A percentile compares a stretch with the other conserved stretches of the same genome.
phyloP scores from a whole-genome alignment of 1,140 invertebrate genomes.

The Drosophila sulfurigaster region DNA sequence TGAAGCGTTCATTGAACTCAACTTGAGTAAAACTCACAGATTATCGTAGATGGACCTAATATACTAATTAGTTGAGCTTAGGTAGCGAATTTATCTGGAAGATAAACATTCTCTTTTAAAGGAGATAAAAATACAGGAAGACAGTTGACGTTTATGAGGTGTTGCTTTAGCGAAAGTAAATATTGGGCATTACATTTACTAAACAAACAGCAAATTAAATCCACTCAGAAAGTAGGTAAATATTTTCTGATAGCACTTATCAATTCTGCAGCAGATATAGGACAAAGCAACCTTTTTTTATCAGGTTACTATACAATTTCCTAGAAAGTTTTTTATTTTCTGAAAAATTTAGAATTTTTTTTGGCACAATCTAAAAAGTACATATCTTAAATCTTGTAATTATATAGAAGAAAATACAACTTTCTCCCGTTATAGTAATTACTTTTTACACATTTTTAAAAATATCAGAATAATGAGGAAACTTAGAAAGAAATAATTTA shows the following conservation, averaged over 20 bases:
- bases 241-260: background rate
- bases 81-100: background rate
- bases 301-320: background rate
- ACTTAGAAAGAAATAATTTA: too few species aligned
- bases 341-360: too few species aligned
- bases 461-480: too few species aligned
- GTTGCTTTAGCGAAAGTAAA: background rate
- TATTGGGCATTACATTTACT: background rate
- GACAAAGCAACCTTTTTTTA: background rate
- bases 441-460: too few species aligned
- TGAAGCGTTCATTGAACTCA: slow-evolving; percentile 19
- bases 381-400: too few species aligned
- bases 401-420: too few species aligned
- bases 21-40: background rate
- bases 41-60: background rate
- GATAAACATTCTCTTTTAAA: too few species aligned
- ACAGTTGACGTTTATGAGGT: background rate
- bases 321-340: background rate
- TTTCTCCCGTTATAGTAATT: too few species aligned
- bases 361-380: too few species aligned
- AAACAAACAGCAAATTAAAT: background rate
- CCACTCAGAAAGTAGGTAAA: background rate
- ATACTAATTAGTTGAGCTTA: background rate
- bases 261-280: background rate
- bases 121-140: background rate